Evolutionary conservation across 2,113 vertebrate species (phyloP).

Genomic region (Mus musculus): GRCm39 chr12:85360501-85361000

Average conservation of each 20-base stretch:
- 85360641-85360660: neutral
- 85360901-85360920: neutral
- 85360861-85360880: constrained; percentile 45
- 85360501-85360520: neutral
- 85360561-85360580: neutral
- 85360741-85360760: neutral
- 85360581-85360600: constrained; percentile 19
- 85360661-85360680: neutral
- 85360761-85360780: constrained; percentile 2
- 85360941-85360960: constrained; percentile 89
- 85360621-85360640: neutral
- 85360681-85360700: constrained; percentile 4
- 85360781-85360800: constrained; percentile 55
- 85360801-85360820: constrained; percentile 19
- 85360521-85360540: neutral
- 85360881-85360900: neutral
- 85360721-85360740: neutral
- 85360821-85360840: constrained; percentile 11
- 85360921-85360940: constrained; percentile 9
- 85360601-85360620: neutral
- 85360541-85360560: neutral
- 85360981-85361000: constrained; percentile 97
- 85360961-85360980: constrained; percentile 95
- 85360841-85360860: constrained; percentile 45
- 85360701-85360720: neutral